Base-by-base conservation (phyloP, 2,888 invertebrate species). In the Mimas tiliae region DNA sequence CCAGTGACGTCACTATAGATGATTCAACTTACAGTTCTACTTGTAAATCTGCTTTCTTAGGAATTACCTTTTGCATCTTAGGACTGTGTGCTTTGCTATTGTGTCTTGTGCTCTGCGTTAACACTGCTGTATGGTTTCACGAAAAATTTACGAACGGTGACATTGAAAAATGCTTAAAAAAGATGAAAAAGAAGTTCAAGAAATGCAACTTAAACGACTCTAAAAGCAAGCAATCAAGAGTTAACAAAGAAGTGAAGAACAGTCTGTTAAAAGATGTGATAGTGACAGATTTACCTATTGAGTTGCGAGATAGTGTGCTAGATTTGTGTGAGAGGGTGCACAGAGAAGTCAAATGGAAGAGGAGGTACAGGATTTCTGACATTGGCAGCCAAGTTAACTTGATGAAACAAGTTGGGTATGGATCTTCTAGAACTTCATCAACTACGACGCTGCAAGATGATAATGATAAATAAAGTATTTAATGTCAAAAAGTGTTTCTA, bases 201-300 rank as follows among this genome's bases (percentile, higher is more conserved):
- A 74, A 67, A 45, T 68, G 58, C 47, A 65, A 64, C 6, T 27
- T 63, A 12, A 0, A 33, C 12, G 38, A 50, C 11, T 62, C 62
- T 67, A 63, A 63, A 8, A 63, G 38, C 2, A 68, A 69, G 9
- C 50, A 55, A 19, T 74, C 75, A 3, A 51, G 14, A 3, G 70
- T 80, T 0, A 79, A 83, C 38, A 77, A 70, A 64, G 78, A 85
- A 2, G 72, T 87, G 1, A 83, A 78, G 9, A 82, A 87, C 69
- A 73, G 75, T 14, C 74, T 91, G 51, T 68, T 91, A n/a, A 85
- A 77, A 27, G 87, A 91, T 62, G 86, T 91, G 0, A 83, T 90
- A 33, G 77, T 83, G 0, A 83, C 81, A 53, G 85, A 89, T 65
- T 73, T 91, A 65, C 91, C 91, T 1, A 62, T 90, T 21, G 88